Percentiles rank a stretch among this genome's conserved stretches.
These are phyloP conservation scores for Protosalanx chinensis DNA, from an alignment of 2,797 vertebrate species.

Conservation along the genomic window DNA sequence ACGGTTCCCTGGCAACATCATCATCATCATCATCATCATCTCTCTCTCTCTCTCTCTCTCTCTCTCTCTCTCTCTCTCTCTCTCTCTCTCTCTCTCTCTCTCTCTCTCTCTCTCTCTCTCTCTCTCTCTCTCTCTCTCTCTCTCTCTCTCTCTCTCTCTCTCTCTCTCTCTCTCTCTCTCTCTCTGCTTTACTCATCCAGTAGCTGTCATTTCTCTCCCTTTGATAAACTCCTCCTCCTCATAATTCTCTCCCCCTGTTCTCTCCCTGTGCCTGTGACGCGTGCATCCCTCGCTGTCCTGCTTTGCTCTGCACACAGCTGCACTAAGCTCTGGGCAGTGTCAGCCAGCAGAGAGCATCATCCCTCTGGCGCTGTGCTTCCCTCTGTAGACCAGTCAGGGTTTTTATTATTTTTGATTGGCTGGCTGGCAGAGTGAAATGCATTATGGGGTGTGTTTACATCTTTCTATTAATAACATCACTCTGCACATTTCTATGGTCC, in stretches of 20 bases:
- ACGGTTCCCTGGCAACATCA: constrained; percentile 78
- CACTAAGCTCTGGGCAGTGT: constrained; percentile 52
- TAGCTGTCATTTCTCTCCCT: constrained; percentile 44
- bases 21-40: constrained; percentile 67
- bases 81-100: constrained; percentile 14
- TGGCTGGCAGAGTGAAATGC: constrained; percentile 29
- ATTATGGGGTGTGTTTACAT: constrained; percentile 35
- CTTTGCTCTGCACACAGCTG: constrained; percentile 45
- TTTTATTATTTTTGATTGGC: constrained; percentile 38
- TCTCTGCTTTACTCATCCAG: constrained; percentile 27
- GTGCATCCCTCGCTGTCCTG: neutral
- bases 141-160: constrained; percentile 36
- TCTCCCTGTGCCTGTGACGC: constrained; percentile 26
- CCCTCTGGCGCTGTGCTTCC: constrained; percentile 37
- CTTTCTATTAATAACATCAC: constrained; percentile 37
- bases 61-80: constrained; percentile 24
- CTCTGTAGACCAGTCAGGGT: constrained; percentile 26
- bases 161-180: constrained; percentile 26
- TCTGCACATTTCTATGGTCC: constrained; percentile 20
- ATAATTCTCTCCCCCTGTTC: constrained; percentile 41
- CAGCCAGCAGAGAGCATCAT: constrained; percentile 45
- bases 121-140: constrained; percentile 35
- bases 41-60: constrained; percentile 29
- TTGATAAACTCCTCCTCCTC: constrained; percentile 55
- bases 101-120: constrained; percentile 39